Conservation (phyloP, 2,113 vertebrate genomes). For the Nerophis lumbriciformis region DNA sequence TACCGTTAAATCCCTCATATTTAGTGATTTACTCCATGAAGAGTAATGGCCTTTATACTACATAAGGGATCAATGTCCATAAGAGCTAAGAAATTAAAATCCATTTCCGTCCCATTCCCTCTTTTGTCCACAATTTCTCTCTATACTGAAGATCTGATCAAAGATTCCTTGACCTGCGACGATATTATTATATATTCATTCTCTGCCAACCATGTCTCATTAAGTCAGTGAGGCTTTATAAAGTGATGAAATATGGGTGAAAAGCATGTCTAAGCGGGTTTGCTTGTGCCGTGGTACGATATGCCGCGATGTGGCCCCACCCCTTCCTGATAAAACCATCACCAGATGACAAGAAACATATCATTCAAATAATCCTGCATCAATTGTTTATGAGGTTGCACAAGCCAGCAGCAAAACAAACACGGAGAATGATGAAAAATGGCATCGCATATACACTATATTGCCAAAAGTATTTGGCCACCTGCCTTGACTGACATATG, state of each 20-base stretch:
- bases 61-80: too few species aligned
- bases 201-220: conserved; percentile 20
- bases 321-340: too few species aligned
- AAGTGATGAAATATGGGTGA: conserved; percentile 29
- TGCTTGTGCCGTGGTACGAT: too few species aligned
- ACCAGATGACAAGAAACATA: too few species aligned
- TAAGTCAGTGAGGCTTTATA: conserved; percentile 5
- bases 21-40: too few species aligned
- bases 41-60: too few species aligned
- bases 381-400: not conserved
- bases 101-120: not conserved
- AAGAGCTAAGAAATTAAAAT: not conserved
- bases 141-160: conserved; percentile 10
- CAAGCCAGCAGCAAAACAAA: conserved; percentile 2
- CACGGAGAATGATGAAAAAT: not conserved
- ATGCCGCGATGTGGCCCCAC: too few species aligned
- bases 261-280: not conserved
- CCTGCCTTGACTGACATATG: too few species aligned
- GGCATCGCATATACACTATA: too few species aligned
- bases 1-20: too few species aligned
- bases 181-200: conserved; percentile 28
- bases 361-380: too few species aligned
- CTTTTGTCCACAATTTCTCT: not conserved
- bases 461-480: too few species aligned
- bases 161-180: conserved; percentile 19